Percentiles rank a stretch among this genome's conserved stretches.
Evolutionary conservation across 2,113 vertebrate species (phyloP).

Genomic region (Oriolus oriolus): DNA sequence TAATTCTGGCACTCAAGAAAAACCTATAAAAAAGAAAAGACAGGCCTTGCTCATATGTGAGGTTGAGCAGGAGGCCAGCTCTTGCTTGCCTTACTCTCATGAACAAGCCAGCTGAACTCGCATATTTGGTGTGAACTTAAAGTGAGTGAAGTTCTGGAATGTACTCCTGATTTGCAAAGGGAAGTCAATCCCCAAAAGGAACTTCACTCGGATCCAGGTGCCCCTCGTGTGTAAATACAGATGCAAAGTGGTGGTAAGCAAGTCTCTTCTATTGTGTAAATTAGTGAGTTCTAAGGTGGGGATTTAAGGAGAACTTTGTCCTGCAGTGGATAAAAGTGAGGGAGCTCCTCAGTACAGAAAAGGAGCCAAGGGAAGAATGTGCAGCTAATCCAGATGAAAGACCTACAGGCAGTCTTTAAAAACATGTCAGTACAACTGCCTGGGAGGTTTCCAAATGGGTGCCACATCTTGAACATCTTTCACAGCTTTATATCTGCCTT

Average conservation of each 20-base stretch:
- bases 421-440: constrained; percentile 59
- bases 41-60: not conserved
- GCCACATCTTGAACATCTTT: constrained; percentile 55
- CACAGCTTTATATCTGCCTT: constrained; percentile 41
- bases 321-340: constrained; percentile 4
- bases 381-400: constrained; percentile 61
- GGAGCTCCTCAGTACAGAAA: constrained; percentile 15
- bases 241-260: constrained; percentile 20
- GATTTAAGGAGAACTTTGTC: constrained; percentile 50
- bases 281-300: constrained; percentile 8
- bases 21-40: not conserved
- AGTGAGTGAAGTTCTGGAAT: constrained; percentile 37
- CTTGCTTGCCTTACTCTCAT: not conserved
- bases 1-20: not conserved
- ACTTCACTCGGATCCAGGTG: constrained; percentile 23
- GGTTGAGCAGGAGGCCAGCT: not conserved
- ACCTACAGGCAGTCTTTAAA: constrained; percentile 55
- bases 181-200: constrained; percentile 19
- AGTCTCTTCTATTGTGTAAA: constrained; percentile 46
- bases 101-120: not conserved
- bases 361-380: constrained; percentile 53
- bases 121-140: constrained; percentile 28
- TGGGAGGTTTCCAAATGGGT: constrained; percentile 59
- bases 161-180: not conserved
- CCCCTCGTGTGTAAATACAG: constrained; percentile 27